These are phyloP conservation scores for Copidosoma aretas DNA, from an alignment of 2,888 invertebrate species.

Conservation along the genomic window DNA sequence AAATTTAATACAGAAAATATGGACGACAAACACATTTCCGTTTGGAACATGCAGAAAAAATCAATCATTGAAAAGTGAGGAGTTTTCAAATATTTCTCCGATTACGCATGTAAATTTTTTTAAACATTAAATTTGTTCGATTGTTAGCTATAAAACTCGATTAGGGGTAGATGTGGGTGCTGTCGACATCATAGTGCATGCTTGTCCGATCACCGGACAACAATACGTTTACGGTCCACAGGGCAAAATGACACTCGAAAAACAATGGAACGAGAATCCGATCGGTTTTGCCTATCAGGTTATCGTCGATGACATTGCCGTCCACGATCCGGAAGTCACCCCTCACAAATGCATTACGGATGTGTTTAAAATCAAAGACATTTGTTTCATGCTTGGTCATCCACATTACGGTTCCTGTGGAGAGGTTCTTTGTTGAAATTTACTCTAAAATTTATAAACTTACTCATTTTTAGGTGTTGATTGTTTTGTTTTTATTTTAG, in stretches of 20 bases:
- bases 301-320: slow-evolving; percentile 66
- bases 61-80: slow-evolving; percentile 68
- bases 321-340: slow-evolving; percentile 61
- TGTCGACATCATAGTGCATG: slow-evolving; percentile 73
- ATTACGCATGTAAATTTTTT: slow-evolving; percentile 1
- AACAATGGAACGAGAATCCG: slow-evolving; percentile 73
- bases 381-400: slow-evolving; percentile 79
- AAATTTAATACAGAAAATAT: slow-evolving; percentile 45
- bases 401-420: slow-evolving; percentile 84
- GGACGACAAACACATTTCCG: slow-evolving; percentile 24
- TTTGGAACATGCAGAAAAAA: slow-evolving; percentile 62
- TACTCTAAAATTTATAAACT: not conserved
- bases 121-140: not conserved
- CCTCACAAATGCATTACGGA: slow-evolving; percentile 65
- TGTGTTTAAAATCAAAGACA: slow-evolving; percentile 73
- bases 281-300: slow-evolving; percentile 76
- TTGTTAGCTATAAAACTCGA: slow-evolving; percentile 70
- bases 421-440: slow-evolving; percentile 64
- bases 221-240: slow-evolving; percentile 68
- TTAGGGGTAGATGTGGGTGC: slow-evolving; percentile 81
- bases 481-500: slow-evolving; percentile 54
- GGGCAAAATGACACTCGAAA: slow-evolving; percentile 72
- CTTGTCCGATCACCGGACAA: slow-evolving; percentile 74
- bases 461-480: not conserved
- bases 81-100: slow-evolving; percentile 34